Percentiles rank a stretch among this genome's conserved stretches.
Evolutionary conservation across 2,113 vertebrate genomes (phyloP).

Genomic region (Anarrhichthys ocellatus): DNA sequence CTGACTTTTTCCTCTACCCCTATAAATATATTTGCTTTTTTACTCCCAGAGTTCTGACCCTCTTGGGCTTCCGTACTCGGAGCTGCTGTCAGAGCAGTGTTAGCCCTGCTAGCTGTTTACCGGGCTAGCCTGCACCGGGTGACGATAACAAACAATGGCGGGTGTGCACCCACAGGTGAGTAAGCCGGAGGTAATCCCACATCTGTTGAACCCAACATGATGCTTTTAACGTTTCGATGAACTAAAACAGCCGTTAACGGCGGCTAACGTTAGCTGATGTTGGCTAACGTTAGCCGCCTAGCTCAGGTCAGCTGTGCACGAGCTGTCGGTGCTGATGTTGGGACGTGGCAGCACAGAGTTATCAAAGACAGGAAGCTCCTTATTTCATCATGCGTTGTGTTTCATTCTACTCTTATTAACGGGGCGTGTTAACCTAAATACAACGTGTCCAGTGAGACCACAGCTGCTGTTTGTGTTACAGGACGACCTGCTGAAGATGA

Average conservation of each 20-base stretch:
- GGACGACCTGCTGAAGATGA: slow-evolving; percentile 80
- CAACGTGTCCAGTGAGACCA: slow-evolving; percentile 18
- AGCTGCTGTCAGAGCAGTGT: neutral
- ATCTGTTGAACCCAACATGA: rapidly evolving
- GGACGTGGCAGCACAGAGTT: slow-evolving; percentile 30
- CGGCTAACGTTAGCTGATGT: neutral
- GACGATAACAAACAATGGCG: slow-evolving; percentile 48
- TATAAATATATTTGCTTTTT: neutral
- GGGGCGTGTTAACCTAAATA: slow-evolving; percentile 7
- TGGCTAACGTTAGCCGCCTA: neutral
- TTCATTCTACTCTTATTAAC: rapidly evolving
- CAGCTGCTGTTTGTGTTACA: slow-evolving; percentile 53
- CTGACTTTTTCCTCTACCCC: too few species aligned
- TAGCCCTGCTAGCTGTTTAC: slow-evolving; percentile 6
- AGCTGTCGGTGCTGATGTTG: neutral
- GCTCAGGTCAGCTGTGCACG: neutral
- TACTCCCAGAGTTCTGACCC: neutral
- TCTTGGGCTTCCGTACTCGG: neutral
- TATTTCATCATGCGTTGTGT: rapidly evolving
- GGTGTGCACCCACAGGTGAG: slow-evolving; percentile 73
- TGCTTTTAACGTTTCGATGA: rapidly evolving
- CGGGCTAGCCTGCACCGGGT: neutral
- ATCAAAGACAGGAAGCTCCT: too few species aligned
- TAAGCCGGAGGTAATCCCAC: rapidly evolving
- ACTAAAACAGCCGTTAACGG: rapidly evolving